Evolutionary conservation across 2,113 vertebrate genomes (phyloP), one percentile per base, ranked within the genome.

Genomic region (Charadrius vociferus): DNA sequence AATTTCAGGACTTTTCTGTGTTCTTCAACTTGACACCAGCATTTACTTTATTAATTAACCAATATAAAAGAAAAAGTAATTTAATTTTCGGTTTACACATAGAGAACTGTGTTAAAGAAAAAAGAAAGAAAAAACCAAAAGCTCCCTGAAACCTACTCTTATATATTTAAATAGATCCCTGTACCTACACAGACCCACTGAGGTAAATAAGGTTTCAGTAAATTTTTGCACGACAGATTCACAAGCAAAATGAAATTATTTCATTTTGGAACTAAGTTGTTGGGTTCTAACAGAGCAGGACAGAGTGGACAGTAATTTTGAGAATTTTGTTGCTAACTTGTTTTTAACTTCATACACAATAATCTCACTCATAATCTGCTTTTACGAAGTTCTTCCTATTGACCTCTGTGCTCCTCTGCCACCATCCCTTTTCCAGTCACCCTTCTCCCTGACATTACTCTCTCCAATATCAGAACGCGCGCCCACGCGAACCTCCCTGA

Each of bases 401-500:
- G 22, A 49, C 20, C 14, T 0, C 1, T 20, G 9, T 18, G 12
- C 3, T 78, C 9, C 7, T 63, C 32, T 82, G n/a, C 7, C 27
- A 59, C 9, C 7, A 15, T 14, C 3, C 3, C 4, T 81, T 74
- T 65, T 43, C 27, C 4, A 37, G 27, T 62, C 61, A 47, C 2
- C 5, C 30, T 67, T 66, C 26, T 27, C 17, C 27, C 37, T 39
- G 36, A n/a, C 3, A 1, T 68, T 34, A 47, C 4, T 61, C 17
- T 65, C 37, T n/a, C 50, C 59, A 17, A 45, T 32, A 58, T 12
- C 37, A 30, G n/a, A 78, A 77, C 0, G 1, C 23, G 59, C 16
- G n/a, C 0, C 1, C 1, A 0, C 4, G 1, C 37, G 29, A 32
- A 34, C 9, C 21, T 67, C 15, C 8, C 14, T 2, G 2, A 29